Conservation (phyloP, 2,888 invertebrate species). For the Melieria crassipennis region DNA sequence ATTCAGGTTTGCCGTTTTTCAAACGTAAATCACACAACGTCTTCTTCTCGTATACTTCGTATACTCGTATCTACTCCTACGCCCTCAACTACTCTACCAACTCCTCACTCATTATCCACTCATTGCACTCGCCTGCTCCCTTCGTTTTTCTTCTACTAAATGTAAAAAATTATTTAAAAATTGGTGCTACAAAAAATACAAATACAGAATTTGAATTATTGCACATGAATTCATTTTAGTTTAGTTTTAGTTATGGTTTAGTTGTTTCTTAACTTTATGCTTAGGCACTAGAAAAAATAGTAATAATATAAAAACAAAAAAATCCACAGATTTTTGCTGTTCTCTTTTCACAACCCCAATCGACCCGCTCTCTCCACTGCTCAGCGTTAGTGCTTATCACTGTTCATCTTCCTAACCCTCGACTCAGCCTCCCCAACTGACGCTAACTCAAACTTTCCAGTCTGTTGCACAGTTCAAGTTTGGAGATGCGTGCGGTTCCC, state of each 20-base stretch:
- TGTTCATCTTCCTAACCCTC: too few relatives aligned
- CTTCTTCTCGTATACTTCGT: too few relatives aligned
- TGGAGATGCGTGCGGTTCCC: not conserved
- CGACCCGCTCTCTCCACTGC: too few relatives aligned
- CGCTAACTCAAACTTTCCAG: not conserved
- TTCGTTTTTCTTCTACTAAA: not conserved
- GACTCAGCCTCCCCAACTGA: too few relatives aligned
- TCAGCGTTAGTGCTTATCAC: too few relatives aligned
- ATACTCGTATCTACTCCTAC: too few relatives aligned
- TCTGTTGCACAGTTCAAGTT: not conserved
- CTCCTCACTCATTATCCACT: not conserved
- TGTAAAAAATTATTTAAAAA: slow-evolving; percentile 32
- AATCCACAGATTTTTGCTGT: not conserved
- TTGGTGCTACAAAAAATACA: slow-evolving; percentile 42
- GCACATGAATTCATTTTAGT: slow-evolving; percentile 41
- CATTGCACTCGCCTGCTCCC: slow-evolving; percentile 2
- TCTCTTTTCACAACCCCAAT: not conserved
- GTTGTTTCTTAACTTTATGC: slow-evolving; percentile 11
- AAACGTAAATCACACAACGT: slow-evolving; percentile 36
- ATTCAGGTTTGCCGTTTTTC: slow-evolving; percentile 32
- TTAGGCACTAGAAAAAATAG: slow-evolving; percentile 1
- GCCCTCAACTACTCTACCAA: too few relatives aligned
- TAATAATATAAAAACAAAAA: not conserved
- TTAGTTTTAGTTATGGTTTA: slow-evolving; percentile 15
- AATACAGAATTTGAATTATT: slow-evolving; percentile 52